Conservation (phyloP, 2,888 invertebrate species). For the Chirona hameri region DNA sequence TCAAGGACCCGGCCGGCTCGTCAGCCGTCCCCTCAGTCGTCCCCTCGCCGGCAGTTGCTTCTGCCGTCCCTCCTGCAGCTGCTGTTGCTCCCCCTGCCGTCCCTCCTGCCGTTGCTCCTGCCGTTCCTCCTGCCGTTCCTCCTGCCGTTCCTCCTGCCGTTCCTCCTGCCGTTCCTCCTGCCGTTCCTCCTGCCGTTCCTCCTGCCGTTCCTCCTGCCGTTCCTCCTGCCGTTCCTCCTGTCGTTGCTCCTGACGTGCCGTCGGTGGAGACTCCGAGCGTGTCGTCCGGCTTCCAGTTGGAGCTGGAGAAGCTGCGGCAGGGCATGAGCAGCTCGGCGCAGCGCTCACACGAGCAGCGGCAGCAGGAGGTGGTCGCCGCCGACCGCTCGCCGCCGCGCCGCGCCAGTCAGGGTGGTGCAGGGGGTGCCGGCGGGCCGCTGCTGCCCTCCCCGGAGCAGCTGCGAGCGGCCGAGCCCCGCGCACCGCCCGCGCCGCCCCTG, state of each 20-base stretch:
- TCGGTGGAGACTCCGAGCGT: background rate
- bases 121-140: too few species aligned
- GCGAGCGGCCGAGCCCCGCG: background rate
- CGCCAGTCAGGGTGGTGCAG: background rate
- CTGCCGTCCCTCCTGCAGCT: too few species aligned
- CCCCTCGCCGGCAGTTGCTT: background rate
- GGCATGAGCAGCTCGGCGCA: slow-evolving; percentile 6
- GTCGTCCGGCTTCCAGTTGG: background rate
- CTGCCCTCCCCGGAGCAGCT: slow-evolving; percentile 13
- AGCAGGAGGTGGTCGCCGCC: background rate
- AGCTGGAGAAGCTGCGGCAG: background rate
- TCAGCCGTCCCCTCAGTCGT: background rate
- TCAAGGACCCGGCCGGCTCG: too few species aligned
- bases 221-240: too few species aligned
- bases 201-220: too few species aligned
- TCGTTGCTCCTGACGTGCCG: too few species aligned
- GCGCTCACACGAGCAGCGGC: background rate
- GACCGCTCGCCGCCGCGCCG: background rate
- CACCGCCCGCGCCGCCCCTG: background rate
- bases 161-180: background rate
- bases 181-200: background rate
- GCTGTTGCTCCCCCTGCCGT: too few species aligned
- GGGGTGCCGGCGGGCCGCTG: too few species aligned
- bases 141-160: too few species aligned
- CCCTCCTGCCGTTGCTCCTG: too few species aligned